Evolutionary conservation across 2,888 invertebrate genomes (phyloP), one percentile per base, ranked within the genome.

Genomic region (Dorcus hopei): DNA sequence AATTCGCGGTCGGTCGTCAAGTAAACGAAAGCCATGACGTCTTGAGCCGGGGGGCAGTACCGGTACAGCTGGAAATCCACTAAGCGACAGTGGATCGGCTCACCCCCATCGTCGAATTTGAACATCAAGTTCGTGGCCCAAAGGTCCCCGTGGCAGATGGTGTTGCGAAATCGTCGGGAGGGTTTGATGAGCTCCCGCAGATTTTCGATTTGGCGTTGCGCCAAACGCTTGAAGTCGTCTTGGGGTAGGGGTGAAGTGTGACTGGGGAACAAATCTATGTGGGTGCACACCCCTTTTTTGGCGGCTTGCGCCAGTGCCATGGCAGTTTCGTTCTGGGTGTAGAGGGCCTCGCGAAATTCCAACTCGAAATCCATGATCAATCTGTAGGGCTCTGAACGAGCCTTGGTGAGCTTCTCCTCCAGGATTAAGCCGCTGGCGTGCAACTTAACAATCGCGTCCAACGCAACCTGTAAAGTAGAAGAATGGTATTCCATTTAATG

Each of bases 81-180:
- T 41, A 68, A 60, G 43, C 61, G 66, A 9, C 74, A 75, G 52
- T 64, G 52, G 9, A 58, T 16, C 3, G 64, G 58, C 47, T 52
- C 42, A 39, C 9, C 26, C 14, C 9, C 9, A 38, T 53, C 41
- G 19, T 60, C 66, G 41, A 59, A 61, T 57, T 70, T 70, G 14
- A 80, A 79, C 71, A 82, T 72, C 0, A 80, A 58, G 62, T 82
- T 82, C 54, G 80, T 80, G 0, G 78, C 72, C 81, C 81, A 81
- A 14, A 80, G 66, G 68, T 82, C 81, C 3, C 77, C 80, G 59
- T 82, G 81, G 9, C 70, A 69, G 1, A 81, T 65, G 0, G 77
- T 75, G 62, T 81, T 81, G 4, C 70, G 65, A 59, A 72, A 80
- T 51, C 69, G 73, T 3, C 60, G 53, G 0, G 80, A 81, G 0